Evolutionary conservation across 2,113 vertebrate species (phyloP).

Genomic region (Cottus gobio): DNA sequence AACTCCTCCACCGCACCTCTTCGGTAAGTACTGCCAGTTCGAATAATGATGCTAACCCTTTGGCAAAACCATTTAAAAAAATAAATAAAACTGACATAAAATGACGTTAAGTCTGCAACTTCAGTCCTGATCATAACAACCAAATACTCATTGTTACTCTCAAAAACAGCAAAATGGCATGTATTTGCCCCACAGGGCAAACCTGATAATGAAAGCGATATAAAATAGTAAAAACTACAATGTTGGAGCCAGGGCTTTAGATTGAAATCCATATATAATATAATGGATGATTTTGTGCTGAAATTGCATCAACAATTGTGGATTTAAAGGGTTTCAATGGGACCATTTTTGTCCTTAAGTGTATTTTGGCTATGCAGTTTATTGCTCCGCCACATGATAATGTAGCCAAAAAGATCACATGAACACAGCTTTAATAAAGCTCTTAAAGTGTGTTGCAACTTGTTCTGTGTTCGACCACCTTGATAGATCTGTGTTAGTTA

Average conservation of each 20-base stretch:
- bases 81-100: too few relatives aligned
- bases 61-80: too few relatives aligned
- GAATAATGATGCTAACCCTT: not conserved
- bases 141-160: not conserved
- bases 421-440: not conserved
- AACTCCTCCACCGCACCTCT: conserved; percentile 87
- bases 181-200: not conserved
- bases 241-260: not conserved
- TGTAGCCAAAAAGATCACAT: not conserved
- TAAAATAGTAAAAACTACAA: too few relatives aligned
- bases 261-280: not conserved
- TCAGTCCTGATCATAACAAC: not conserved
- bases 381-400: not conserved
- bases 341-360: not conserved
- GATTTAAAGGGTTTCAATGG: not conserved
- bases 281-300: not conserved
- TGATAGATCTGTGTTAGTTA: not conserved
- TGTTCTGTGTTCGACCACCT: not conserved
- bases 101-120: too few relatives aligned
- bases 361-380: not conserved
- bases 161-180: too few relatives aligned
- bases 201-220: not conserved
- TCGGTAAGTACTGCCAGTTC: conserved; percentile 82
- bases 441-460: not conserved
- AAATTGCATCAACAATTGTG: not conserved